Evolutionary conservation across 2,797 vertebrate genomes (phyloP).

Genomic region (Enteromius mattozi): DNA sequence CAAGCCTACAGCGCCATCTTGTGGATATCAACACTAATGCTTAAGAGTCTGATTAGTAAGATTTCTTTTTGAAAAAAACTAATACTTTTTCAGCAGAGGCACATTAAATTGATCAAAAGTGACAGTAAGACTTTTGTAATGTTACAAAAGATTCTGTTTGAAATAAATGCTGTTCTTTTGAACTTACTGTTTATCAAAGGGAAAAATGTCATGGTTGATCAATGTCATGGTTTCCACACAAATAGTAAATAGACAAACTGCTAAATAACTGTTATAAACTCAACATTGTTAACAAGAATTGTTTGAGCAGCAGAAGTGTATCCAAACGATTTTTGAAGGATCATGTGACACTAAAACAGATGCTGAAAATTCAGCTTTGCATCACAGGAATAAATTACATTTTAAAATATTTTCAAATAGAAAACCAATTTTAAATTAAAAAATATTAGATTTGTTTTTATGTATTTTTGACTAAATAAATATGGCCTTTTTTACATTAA

Average conservation of each 20-base stretch:
- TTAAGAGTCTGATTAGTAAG: not conserved
- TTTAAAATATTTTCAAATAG: not conserved
- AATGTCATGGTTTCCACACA: not conserved
- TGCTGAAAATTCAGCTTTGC: not conserved
- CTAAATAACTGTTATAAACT: not conserved
- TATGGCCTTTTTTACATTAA: not conserved
- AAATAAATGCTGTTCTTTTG: not conserved
- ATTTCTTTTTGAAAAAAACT: not conserved
- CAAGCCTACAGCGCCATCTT: slow-evolving; percentile 53
- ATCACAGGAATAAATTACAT: not conserved
- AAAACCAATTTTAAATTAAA: not conserved
- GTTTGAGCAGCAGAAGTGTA: not conserved
- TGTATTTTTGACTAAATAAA: not conserved
- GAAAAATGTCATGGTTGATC: too few species aligned
- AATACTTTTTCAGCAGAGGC: not conserved
- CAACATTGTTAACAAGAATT: not conserved
- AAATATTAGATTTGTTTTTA: not conserved
- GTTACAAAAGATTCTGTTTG: not conserved
- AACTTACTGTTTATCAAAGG: not conserved
- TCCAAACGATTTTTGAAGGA: not conserved
- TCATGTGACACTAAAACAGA: not conserved
- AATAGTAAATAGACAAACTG: not conserved
- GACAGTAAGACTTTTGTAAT: not conserved
- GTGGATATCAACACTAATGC: slow-evolving; percentile 32
- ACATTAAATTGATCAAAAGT: not conserved